phyloP scores from a whole-genome alignment of 1,140 invertebrate species.

The Pachyrhynchus sulphureomaculatus region DNA sequence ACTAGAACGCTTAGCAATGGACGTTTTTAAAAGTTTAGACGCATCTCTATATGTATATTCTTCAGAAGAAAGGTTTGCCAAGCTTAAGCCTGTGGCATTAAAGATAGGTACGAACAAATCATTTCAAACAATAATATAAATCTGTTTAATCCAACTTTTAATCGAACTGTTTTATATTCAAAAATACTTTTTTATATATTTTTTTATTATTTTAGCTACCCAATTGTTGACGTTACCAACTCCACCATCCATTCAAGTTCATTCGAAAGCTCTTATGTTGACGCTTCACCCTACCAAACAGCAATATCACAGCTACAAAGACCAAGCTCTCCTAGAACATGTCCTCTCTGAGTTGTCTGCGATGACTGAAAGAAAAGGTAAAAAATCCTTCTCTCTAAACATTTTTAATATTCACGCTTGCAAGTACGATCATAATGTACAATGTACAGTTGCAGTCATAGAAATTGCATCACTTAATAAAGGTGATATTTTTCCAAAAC shows the following conservation, averaged over 20 bases:
- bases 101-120: slow-evolving; percentile 53
- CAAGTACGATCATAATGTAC: too few species aligned
- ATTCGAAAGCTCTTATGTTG: slow-evolving; percentile 77
- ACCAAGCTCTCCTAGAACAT: slow-evolving; percentile 78
- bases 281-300: slow-evolving; percentile 72
- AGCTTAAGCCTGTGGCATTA: slow-evolving; percentile 60
- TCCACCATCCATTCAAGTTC: slow-evolving; percentile 73
- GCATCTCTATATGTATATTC: slow-evolving; percentile 40
- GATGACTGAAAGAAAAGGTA: slow-evolving; percentile 54
- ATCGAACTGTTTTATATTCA: too few species aligned
- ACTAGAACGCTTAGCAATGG: slow-evolving; percentile 51
- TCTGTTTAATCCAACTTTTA: background rate
- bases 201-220: slow-evolving; percentile 57
- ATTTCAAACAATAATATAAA: background rate
- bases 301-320: slow-evolving; percentile 85
- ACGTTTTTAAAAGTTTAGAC: slow-evolving; percentile 28
- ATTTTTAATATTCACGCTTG: background rate
- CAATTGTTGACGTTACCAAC: slow-evolving; percentile 81
- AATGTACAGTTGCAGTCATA: too few species aligned
- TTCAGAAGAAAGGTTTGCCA: slow-evolving; percentile 52
- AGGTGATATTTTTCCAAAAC: too few species aligned
- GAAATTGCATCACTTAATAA: too few species aligned
- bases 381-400: slow-evolving; percentile 1
- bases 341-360: slow-evolving; percentile 69
- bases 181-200: too few species aligned